Percentiles rank a stretch among this genome's conserved stretches.
phyloP scores from a whole-genome alignment of 1,140 invertebrate species.

The Pollicipes pollicipes region DNA sequence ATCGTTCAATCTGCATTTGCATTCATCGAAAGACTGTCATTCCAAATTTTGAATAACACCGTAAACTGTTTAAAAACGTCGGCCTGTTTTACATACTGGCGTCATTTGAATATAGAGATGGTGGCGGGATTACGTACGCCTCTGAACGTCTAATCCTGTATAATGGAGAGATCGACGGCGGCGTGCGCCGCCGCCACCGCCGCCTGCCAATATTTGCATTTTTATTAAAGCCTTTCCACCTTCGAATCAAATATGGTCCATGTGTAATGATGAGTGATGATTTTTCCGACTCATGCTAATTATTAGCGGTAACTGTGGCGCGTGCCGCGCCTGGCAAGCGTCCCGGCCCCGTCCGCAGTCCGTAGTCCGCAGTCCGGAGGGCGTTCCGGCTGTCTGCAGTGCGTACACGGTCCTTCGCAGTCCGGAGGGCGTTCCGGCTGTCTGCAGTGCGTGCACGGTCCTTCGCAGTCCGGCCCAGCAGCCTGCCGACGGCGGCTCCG shows the following conservation, averaged over 20 bases:
- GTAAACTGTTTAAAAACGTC: slow-evolving; percentile 1
- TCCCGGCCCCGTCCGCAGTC: background rate
- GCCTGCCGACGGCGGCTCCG: too few relatives aligned
- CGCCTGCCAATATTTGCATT: background rate
- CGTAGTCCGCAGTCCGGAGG: too few relatives aligned
- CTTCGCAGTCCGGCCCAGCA: too few relatives aligned
- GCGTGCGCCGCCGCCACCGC: background rate
- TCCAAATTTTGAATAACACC: slow-evolving; percentile 2
- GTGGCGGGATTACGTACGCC: background rate
- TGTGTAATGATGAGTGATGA: background rate
- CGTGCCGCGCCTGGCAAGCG: background rate
- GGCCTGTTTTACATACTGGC: background rate
- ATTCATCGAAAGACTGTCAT: slow-evolving; percentile 2
- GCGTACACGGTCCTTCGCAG: too few relatives aligned
- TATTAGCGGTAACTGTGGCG: background rate
- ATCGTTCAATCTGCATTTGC: background rate
- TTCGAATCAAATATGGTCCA: background rate
- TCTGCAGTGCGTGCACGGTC: too few relatives aligned
- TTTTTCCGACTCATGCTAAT: background rate
- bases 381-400: too few relatives aligned
- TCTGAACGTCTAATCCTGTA: background rate
- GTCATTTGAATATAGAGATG: background rate
- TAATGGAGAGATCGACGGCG: background rate
- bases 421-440: too few relatives aligned
- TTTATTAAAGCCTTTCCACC: background rate